A percentile compares a stretch with the other conserved stretches of the same genome.
Evolutionary conservation across 2,113 vertebrate species (phyloP).

Genomic region (Arenaria interpres): DNA sequence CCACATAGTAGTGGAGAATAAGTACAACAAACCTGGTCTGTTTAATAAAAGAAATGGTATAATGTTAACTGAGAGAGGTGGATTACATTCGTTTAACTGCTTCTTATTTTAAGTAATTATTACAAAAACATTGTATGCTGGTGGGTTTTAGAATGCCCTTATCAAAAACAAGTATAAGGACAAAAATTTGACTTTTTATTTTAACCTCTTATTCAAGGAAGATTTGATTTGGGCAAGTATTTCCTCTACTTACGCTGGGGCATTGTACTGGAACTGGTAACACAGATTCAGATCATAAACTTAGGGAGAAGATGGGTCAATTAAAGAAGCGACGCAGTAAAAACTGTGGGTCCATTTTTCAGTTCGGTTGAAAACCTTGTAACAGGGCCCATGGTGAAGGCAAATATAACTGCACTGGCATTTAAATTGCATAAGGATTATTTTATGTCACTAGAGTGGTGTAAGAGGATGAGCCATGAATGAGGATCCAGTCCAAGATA

Average conservation of each 20-base stretch:
- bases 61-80: background rate
- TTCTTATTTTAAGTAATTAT: constrained; percentile 2
- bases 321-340: background rate
- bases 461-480: background rate
- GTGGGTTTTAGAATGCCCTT: background rate
- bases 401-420: background rate
- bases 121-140: background rate
- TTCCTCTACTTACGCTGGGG: background rate
- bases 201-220: background rate
- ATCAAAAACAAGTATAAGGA: background rate
- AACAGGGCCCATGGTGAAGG: background rate
- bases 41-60: background rate
- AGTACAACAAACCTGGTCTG: background rate
- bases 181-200: background rate
- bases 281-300: background rate
- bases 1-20: background rate
- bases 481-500: background rate
- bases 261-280: background rate
- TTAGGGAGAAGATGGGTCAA: fast-evolving
- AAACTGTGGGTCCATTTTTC: background rate
- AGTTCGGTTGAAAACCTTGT: background rate
- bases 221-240: background rate
- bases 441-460: background rate
- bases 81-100: background rate
- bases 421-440: background rate